Base-by-base conservation (phyloP, 1,140 invertebrate species). In the Lordiphosa clarofinis region DNA sequence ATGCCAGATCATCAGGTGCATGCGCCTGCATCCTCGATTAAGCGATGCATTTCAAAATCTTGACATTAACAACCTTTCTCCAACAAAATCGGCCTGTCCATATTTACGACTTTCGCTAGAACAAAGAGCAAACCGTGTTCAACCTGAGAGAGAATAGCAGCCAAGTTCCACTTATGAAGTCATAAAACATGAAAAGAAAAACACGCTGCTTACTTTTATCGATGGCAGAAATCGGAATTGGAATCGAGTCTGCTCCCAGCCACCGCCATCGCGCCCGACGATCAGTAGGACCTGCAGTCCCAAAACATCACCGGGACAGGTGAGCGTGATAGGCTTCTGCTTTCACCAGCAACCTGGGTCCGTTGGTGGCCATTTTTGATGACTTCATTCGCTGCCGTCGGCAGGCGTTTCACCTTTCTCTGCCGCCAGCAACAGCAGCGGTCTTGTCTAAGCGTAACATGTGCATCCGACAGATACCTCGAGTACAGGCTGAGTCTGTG, bases 91-190 rank as follows among this genome's bases (percentile, higher is more conserved):
- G 43, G 52, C 56, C 21, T 19, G 53, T 37, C 48, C 28, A 73
- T 70, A 71, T 84, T 84, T 86, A 84, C 79, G 78, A 84, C 79
- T 84, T 84, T 86, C 73, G 60, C 69, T 61, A 71, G 79, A 84
- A 86, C 69, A 86, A 81, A 74, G 60, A 70, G 56, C 73, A 73
- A 78, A 68, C 67, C 73, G 68, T 76, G 73, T 62, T 47, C 53
- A 49, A 74, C 55, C 28, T 8, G 65, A 64, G 49, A 50, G 55
- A 56, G 64, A 67, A 76, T 66, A 67, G 71, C 78, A 84, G 54
- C 72, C 78, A 63, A 73, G 78, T 84, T 84, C 69, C 73, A 84
- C 78, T 84, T 84, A 84, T 86, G 78, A 84, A 84, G 78, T 48
- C 81, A 84, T 84, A 84, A 84, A 82, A 82, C 56, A 66, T 37